Percentiles rank a stretch among this genome's conserved stretches.
Evolutionary conservation across 2,797 vertebrate genomes (phyloP).

Genomic region (Dermochelys coriacea): DNA sequence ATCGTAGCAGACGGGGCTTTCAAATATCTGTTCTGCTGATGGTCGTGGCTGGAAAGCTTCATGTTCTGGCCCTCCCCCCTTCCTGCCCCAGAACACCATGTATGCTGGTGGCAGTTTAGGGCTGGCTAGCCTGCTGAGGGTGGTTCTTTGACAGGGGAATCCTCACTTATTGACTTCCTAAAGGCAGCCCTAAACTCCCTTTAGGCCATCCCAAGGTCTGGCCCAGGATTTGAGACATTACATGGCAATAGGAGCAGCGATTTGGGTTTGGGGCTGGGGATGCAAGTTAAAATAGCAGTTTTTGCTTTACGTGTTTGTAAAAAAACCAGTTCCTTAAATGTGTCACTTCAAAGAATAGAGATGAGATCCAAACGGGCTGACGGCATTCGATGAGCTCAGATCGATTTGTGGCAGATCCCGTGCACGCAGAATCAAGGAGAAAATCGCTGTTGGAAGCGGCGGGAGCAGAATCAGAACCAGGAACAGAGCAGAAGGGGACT

Average conservation of each 20-base stretch:
- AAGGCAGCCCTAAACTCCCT: rapidly evolving
- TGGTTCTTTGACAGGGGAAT: rapidly evolving
- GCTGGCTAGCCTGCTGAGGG: not conserved
- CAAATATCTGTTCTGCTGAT: rapidly evolving
- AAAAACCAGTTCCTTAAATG: not conserved
- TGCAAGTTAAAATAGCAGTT: not conserved
- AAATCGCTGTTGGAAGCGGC: not conserved
- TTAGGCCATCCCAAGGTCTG: not conserved
- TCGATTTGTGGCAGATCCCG: not conserved
- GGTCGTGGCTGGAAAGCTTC: not conserved
- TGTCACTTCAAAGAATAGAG: not conserved
- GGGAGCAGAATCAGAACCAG: not conserved
- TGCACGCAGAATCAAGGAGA: not conserved
- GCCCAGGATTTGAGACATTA: not conserved
- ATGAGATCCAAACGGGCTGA: not conserved
- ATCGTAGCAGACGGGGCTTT: rapidly evolving
- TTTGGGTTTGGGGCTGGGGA: not conserved
- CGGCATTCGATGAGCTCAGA: not conserved
- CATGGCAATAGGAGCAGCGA: rapidly evolving
- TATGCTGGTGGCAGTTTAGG: not conserved
- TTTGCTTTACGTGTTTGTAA: not conserved
- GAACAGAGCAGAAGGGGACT: not conserved
- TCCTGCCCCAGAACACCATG: rapidly evolving
- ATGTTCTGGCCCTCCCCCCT: rapidly evolving
- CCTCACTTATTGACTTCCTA: not conserved